These are phyloP conservation scores for Diabrotica undecimpunctata DNA, from an alignment of 1,140 invertebrate genomes.

Conservation along the genomic window DNA sequence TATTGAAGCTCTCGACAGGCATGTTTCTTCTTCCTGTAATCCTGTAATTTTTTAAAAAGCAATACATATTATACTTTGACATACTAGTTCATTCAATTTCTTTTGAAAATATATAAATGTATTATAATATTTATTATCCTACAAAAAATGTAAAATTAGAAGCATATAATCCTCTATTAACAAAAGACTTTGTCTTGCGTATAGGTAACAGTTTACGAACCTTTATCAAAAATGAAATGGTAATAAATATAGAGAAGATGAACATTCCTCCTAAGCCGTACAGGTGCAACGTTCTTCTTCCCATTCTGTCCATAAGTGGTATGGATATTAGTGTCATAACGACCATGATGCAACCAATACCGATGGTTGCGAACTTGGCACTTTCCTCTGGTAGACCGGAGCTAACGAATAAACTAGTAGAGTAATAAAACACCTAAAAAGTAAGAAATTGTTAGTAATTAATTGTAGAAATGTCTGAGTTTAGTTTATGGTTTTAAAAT, in stretches of 20 bases:
- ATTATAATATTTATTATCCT: too few species aligned
- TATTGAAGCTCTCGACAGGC: too few species aligned
- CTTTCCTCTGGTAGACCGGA: conserved; percentile 83
- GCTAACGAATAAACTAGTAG: conserved; percentile 83
- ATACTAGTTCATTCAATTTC: too few species aligned
- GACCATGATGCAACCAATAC: conserved; percentile 96
- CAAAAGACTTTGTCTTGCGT: neutral
- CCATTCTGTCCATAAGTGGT: conserved; percentile 93
- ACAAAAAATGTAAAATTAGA: too few species aligned
- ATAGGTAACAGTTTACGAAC: conserved; percentile 35
- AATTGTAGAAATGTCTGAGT: too few species aligned
- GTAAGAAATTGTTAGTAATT: neutral
- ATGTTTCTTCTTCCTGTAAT: too few species aligned
- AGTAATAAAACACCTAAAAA: conserved; percentile 93
- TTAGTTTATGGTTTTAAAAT: too few species aligned
- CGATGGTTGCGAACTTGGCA: conserved; percentile 91
- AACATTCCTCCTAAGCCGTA: conserved; percentile 96
- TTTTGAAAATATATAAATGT: too few species aligned
- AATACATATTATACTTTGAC: too few species aligned
- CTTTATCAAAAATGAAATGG: conserved; percentile 62
- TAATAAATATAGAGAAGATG: conserved; percentile 96
- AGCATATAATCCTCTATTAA: too few species aligned
- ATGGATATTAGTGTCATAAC: conserved; percentile 94
- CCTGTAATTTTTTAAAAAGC: too few species aligned
- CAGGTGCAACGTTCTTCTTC: conserved; percentile 88